phyloP scores from a whole-genome alignment of 2,797 vertebrate species.

The Myotis vivesi region DNA sequence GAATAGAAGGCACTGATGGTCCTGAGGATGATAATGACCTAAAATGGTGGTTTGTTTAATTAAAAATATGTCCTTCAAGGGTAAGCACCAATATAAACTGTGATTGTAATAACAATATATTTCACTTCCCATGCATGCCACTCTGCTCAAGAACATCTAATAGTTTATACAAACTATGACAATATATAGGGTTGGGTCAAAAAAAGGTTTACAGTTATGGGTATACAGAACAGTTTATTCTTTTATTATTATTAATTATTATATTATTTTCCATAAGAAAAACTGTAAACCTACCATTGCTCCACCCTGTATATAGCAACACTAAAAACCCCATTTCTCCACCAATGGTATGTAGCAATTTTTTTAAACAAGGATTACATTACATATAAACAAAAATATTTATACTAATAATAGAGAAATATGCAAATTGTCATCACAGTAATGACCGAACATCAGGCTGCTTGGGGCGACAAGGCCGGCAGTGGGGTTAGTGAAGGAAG shows the following conservation, averaged over 20 bases:
- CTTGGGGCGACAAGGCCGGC: too few species aligned
- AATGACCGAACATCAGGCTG: too few species aligned
- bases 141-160: slow-evolving; percentile 16
- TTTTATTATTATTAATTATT: neutral
- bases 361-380: slow-evolving; percentile 30
- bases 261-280: neutral
- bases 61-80: slow-evolving; percentile 36
- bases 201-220: too few species aligned
- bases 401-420: too few species aligned
- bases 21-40: slow-evolving; percentile 8
- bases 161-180: neutral
- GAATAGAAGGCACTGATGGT: neutral
- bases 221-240: neutral
- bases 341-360: neutral
- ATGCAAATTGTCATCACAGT: too few species aligned
- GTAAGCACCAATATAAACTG: slow-evolving; percentile 2
- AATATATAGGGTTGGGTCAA: neutral
- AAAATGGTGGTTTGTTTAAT: slow-evolving; percentile 12
- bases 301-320: neutral
- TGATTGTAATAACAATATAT: slow-evolving; percentile 22
- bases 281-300: neutral
- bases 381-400: neutral
- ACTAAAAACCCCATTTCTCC: neutral
- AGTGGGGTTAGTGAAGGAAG: too few species aligned
- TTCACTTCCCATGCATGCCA: slow-evolving; percentile 8